Percentiles rank a stretch among this genome's conserved stretches.
Evolutionary conservation across 1,140 invertebrate species (phyloP).

Genomic region (Sipha flava): DNA sequence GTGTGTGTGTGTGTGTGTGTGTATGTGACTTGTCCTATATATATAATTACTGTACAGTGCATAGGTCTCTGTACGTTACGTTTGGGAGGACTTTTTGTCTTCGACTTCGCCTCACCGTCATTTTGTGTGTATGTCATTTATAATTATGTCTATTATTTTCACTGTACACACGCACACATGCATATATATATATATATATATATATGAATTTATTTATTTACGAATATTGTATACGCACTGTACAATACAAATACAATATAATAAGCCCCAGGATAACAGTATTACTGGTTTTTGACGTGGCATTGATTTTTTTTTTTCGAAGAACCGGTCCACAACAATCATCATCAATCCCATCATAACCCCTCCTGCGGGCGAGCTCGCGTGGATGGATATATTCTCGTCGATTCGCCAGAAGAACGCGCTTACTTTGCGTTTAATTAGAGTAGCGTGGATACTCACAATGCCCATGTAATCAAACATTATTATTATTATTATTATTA

Average conservation of each 20-base stretch:
- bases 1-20: too few species aligned
- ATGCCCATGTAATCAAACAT: not conserved
- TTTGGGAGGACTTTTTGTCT: not conserved
- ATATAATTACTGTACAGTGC: too few species aligned
- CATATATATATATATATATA: not conserved
- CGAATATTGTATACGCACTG: too few species aligned
- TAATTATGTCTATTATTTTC: not conserved
- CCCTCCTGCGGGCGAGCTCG: not conserved
- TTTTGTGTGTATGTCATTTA: not conserved
- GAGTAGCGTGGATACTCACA: not conserved
- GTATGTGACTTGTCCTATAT: too few species aligned
- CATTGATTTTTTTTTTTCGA: not conserved
- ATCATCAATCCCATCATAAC: too few species aligned
- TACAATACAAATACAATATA: not conserved
- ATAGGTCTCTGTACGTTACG: too few species aligned
- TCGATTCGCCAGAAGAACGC: too few species aligned
- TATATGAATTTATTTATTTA: not conserved
- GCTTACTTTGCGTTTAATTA: not conserved
- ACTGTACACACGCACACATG: not conserved
- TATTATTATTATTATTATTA: too few species aligned
- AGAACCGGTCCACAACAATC: slow-evolving; percentile 1
- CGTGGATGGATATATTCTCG: too few species aligned
- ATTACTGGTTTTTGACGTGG: not conserved
- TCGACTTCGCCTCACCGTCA: not conserved
- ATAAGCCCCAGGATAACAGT: not conserved